Evolutionary conservation across 2,113 vertebrate species (phyloP).

Genomic region (Eudyptes chrysolophus): DNA sequence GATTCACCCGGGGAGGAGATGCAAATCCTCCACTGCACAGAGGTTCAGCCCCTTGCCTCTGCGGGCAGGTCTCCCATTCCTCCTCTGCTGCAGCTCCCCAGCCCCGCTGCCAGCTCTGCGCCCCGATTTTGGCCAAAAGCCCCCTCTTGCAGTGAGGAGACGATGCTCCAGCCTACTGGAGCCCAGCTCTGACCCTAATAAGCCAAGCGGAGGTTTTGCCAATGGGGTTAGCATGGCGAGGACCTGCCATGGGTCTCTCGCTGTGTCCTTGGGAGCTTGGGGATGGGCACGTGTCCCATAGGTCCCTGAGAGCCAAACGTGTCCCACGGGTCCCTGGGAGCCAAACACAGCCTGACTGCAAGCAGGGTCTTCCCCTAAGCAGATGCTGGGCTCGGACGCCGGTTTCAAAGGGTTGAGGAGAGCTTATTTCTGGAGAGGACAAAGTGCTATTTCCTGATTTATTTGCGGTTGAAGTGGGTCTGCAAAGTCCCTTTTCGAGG

Average conservation of each 20-base stretch:
- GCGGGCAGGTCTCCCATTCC: background rate
- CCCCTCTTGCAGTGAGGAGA: background rate
- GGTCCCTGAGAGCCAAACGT: background rate
- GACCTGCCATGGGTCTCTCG: background rate
- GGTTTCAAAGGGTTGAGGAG: background rate
- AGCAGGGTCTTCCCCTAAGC: background rate
- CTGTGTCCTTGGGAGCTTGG: background rate
- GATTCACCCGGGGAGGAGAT: background rate
- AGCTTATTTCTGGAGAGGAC: background rate
- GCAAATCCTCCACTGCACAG: fast-evolving
- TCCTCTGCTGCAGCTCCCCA: background rate
- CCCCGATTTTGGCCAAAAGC: background rate
- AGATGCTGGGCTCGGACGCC: background rate
- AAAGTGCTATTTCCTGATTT: background rate
- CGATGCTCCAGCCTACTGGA: background rate
- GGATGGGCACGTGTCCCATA: fast-evolving
- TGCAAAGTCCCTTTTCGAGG: background rate
- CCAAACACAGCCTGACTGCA: background rate
- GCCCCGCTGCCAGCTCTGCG: background rate
- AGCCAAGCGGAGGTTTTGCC: background rate
- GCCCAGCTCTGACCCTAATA: background rate
- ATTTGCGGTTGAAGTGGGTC: background rate
- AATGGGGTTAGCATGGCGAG: fast-evolving
- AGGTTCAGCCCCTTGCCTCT: fast-evolving
- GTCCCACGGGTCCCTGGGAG: background rate